Percentiles rank a stretch among this genome's conserved stretches.
phyloP scores from a whole-genome alignment of 2,113 vertebrate genomes.

The Setophaga kirtlandii region DNA sequence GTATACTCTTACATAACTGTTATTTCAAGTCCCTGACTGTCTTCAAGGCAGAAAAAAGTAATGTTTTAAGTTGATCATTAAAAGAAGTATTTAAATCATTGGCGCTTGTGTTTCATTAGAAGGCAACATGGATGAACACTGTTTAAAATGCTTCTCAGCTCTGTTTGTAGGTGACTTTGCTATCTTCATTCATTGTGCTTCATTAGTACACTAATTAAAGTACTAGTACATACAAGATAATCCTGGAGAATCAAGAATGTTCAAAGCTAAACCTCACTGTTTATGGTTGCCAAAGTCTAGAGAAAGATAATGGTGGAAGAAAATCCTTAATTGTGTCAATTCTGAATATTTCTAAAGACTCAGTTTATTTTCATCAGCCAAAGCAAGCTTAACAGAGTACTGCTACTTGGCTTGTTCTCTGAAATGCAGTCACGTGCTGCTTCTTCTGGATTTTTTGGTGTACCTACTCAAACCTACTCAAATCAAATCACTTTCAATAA shows the following conservation, averaged over 20 bases:
- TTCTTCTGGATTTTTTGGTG: not conserved
- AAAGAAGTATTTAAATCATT: not conserved
- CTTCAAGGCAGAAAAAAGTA: not conserved
- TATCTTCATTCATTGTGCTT: not conserved
- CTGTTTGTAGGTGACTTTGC: not conserved
- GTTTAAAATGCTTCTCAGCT: not conserved
- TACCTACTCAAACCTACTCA: not conserved
- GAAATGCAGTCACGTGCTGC: not conserved
- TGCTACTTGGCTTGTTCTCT: not conserved
- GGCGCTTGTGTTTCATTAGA: not conserved
- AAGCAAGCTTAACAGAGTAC: not conserved
- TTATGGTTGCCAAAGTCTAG: not conserved
- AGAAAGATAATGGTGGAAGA: not conserved
- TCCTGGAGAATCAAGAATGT: not conserved
- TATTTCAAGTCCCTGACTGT: not conserved
- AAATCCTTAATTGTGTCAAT: not conserved
- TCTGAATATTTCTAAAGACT: not conserved
- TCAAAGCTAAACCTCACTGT: not conserved
- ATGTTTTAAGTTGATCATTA: not conserved
- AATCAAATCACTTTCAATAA: not conserved
- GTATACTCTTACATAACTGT: not conserved
- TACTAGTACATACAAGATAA: not conserved
- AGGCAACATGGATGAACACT: not conserved
- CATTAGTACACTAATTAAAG: not conserved
- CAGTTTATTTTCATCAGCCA: not conserved